Conservation (phyloP, 2,888 invertebrate genomes). For the Brachynemurus nebulosus region DNA sequence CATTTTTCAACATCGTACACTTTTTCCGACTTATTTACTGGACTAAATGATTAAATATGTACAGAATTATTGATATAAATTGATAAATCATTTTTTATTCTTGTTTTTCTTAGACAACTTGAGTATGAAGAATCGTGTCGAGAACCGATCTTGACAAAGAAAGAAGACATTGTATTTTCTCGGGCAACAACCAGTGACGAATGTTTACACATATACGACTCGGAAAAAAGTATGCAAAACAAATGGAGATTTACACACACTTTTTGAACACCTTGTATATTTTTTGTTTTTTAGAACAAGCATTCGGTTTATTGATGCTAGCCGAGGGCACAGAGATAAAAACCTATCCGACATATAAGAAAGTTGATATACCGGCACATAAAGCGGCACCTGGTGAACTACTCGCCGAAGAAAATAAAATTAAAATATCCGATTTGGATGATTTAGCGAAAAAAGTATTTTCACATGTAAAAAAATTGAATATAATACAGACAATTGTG, state of each 20-base stretch:
- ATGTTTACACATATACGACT: not conserved
- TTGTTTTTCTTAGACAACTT: constrained; percentile 4
- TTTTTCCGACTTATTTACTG: too few species aligned
- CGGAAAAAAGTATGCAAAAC: not conserved
- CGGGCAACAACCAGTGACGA: not conserved
- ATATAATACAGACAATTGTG: constrained; percentile 92
- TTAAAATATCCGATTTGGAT: constrained; percentile 30
- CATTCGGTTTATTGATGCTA: constrained; percentile 25
- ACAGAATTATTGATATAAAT: too few species aligned
- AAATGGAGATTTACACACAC: not conserved
- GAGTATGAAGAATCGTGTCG: not conserved
- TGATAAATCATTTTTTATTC: too few species aligned
- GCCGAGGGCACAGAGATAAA: constrained; percentile 66
- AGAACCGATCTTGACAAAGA: not conserved
- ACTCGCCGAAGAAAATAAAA: constrained; percentile 9
- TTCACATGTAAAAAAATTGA: constrained; percentile 69
- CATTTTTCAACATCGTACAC: too few species aligned
- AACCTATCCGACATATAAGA: constrained; percentile 65
- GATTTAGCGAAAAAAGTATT: constrained; percentile 84
- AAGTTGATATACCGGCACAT: constrained; percentile 69
- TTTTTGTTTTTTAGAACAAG: not conserved
- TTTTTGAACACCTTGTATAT: not conserved
- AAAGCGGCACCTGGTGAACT: constrained; percentile 41
- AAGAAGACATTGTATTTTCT: not conserved
- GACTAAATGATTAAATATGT: too few species aligned